A percentile compares a stretch with the other conserved stretches of the same genome.
Evolutionary conservation across 1,140 invertebrate species (phyloP).

Genomic region (Radopholus similis): DNA sequence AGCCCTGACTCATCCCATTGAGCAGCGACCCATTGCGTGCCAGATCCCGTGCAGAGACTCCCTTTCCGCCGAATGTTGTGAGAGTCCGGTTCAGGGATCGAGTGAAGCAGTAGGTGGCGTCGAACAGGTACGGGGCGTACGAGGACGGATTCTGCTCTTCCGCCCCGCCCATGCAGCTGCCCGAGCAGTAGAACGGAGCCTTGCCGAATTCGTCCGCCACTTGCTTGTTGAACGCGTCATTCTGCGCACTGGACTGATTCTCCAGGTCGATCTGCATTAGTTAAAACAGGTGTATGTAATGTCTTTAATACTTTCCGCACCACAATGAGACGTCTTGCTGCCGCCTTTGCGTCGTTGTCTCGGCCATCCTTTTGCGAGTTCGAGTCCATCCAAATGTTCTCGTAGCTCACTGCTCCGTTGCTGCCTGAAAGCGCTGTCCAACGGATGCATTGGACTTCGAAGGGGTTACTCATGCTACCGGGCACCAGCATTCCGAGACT

Average conservation of each 20-base stretch:
- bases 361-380: conserved; percentile 25
- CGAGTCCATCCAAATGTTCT: conserved; percentile 21
- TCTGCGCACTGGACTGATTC: conserved; percentile 3
- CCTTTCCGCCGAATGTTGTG: background rate
- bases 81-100: conserved; percentile 25
- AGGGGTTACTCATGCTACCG: no score
- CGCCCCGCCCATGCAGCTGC: conserved; percentile 30
- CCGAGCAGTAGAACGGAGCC: conserved; percentile 32
- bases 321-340: conserved; percentile 21
- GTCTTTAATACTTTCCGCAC: background rate
- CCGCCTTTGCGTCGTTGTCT: conserved; percentile 24
- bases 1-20: conserved; percentile 5
- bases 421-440: background rate
- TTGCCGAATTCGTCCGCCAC: conserved; percentile 20
- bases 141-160: conserved; percentile 10
- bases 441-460: background rate
- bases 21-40: conserved; percentile 10
- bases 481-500: conserved; percentile 41
- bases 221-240: conserved; percentile 27
- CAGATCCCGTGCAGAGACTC: background rate
- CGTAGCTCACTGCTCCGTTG: conserved; percentile 9
- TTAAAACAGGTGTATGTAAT: background rate
- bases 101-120: conserved; percentile 28
- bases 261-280: conserved; percentile 29
- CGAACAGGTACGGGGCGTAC: conserved; percentile 30